Conservation (phyloP, 2,113 vertebrate genomes). For the Crotophaga sulcirostris region DNA sequence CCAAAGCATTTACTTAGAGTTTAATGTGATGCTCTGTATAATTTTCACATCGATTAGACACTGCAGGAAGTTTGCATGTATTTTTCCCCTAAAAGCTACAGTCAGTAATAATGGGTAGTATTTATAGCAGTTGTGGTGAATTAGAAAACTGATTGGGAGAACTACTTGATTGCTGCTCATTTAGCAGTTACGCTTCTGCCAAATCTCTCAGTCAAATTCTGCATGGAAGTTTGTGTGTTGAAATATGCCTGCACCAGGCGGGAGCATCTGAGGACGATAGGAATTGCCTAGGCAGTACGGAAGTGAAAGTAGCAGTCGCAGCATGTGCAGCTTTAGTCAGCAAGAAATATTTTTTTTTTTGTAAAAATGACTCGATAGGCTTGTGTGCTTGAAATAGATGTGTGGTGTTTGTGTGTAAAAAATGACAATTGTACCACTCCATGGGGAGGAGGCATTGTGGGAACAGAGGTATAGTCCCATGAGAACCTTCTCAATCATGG, state of each 20-base stretch:
- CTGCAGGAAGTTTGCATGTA: conserved; percentile 29
- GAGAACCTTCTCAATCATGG: not conserved
- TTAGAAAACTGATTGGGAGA: conserved; percentile 45
- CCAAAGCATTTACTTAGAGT: conserved; percentile 35
- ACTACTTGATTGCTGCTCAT: conserved; percentile 45
- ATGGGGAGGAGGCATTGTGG: not conserved
- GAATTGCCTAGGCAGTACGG: not conserved
- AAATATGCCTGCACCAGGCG: not conserved
- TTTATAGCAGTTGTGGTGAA: conserved; percentile 57
- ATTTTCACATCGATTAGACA: conserved; percentile 52
- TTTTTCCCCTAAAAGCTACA: conserved; percentile 25
- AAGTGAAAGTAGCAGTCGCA: not conserved
- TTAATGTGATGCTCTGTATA: conserved; percentile 55
- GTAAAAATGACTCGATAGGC: not conserved
- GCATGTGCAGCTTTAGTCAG: not conserved
- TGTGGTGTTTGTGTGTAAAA: not conserved
- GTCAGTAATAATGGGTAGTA: conserved; percentile 30
- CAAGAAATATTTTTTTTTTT: not conserved
- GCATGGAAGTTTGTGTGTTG: not conserved
- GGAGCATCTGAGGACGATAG: not conserved
- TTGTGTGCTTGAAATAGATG: not conserved
- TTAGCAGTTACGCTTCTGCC: not conserved
- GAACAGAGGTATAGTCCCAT: not conserved
- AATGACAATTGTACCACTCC: not conserved
- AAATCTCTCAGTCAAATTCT: not conserved